Percentiles rank a stretch among this genome's conserved stretches.
Conservation (phyloP, 1,140 invertebrate genomes). For the Scylla paramamosain region DNA sequence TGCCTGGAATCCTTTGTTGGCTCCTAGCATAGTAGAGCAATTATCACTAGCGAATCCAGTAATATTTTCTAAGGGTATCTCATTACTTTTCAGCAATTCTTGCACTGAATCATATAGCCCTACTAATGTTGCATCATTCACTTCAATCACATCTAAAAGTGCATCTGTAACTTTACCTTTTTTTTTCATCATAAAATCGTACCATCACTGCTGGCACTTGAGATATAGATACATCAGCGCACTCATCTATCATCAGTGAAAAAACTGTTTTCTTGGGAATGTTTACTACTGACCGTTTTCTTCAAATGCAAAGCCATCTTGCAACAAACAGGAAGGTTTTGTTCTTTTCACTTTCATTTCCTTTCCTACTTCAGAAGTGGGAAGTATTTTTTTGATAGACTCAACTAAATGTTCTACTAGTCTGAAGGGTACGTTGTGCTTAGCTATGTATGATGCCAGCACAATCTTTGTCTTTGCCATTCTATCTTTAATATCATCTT, state of each 20-base stretch:
- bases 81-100: conserved; percentile 46
- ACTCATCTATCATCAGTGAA: conserved; percentile 54
- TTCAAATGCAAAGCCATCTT: conserved; percentile 59
- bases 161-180: conserved; percentile 28
- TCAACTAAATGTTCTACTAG: conserved; percentile 58
- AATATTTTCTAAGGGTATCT: conserved; percentile 72
- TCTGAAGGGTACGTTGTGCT: conserved; percentile 38
- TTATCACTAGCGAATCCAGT: conserved; percentile 69
- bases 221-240: conserved; percentile 42
- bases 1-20: conserved; percentile 51
- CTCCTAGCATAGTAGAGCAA: conserved; percentile 65
- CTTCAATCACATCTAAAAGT: conserved; percentile 60
- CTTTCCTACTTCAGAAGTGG: conserved; percentile 29
- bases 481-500: conserved; percentile 39
- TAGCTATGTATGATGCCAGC: conserved; percentile 29
- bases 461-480: conserved; percentile 45
- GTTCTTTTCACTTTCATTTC: conserved; percentile 38
- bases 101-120: conserved; percentile 48
- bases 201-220: conserved; percentile 60
- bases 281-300: conserved; percentile 37
- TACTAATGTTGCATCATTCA: conserved; percentile 59
- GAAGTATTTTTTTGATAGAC: conserved; percentile 52
- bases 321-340: conserved; percentile 39
- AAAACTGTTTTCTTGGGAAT: conserved; percentile 28
- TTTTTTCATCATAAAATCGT: conserved; percentile 17